These are phyloP conservation scores for Eriocheir sinensis DNA, from an alignment of 1,140 invertebrate species.

Conservation along the genomic window DNA sequence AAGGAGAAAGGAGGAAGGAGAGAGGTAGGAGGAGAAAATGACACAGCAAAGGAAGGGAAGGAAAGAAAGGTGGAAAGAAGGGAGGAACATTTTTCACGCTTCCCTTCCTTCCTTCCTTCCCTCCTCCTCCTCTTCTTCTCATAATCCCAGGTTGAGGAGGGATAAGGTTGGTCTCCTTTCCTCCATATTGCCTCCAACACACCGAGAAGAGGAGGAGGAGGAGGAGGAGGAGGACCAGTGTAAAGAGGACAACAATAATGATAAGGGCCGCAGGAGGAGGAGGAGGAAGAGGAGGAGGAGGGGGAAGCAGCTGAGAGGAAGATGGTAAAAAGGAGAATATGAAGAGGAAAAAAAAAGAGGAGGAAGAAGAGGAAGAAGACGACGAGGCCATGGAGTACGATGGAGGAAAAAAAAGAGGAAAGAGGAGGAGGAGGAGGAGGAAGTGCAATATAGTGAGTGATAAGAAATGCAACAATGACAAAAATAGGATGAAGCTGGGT, in stretches of 20 bases:
- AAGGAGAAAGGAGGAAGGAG: not conserved
- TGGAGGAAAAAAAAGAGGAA: not conserved
- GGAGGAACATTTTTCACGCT: too few species aligned
- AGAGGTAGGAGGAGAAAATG: not conserved
- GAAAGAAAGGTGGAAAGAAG: not conserved
- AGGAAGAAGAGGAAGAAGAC: not conserved
- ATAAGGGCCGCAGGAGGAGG: not conserved
- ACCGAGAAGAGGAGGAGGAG: not conserved
- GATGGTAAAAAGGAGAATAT: not conserved
- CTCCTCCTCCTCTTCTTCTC: not conserved
- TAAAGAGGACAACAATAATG: too few species aligned
- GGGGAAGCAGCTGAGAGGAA: not conserved
- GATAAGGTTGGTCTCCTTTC: not conserved
- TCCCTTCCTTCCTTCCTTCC: not conserved
- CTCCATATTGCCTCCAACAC: constrained; percentile 13
- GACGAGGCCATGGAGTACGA: too few species aligned
- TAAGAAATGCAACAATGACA: too few species aligned
- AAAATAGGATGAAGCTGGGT: not conserved
- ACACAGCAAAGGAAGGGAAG: too few species aligned
- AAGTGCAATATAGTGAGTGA: too few species aligned
- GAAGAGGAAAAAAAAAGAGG: not conserved
- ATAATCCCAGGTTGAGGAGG: not conserved
- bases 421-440: not conserved
- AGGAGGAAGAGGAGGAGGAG: not conserved
- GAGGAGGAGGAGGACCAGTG: not conserved